A percentile compares a stretch with the other conserved stretches of the same genome.
These are phyloP conservation scores for Orchesella flavescens DNA, from an alignment of 2,888 invertebrate species.

Conservation along the genomic window DNA sequence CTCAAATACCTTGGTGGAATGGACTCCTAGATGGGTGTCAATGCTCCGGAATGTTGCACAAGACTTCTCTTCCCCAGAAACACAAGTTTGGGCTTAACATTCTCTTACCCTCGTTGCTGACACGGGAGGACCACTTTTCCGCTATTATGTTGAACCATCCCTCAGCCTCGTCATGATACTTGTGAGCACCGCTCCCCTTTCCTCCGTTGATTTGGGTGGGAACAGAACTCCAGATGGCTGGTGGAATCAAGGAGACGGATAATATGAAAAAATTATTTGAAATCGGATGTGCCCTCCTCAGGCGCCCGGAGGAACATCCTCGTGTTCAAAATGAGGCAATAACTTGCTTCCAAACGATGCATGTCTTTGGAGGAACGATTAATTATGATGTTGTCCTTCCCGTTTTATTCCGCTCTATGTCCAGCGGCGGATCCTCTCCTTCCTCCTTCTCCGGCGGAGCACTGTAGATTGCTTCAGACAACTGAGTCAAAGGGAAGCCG, in stretches of 20 bases:
- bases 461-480: constrained; percentile 96
- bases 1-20: constrained; percentile 96
- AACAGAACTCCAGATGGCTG: constrained; percentile 87
- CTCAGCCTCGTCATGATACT: constrained; percentile 92
- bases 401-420: constrained; percentile 88
- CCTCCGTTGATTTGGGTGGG: constrained; percentile 93
- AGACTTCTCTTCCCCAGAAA: constrained; percentile 91
- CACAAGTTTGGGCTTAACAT: constrained; percentile 99
- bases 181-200: constrained; percentile 90
- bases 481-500: constrained; percentile 95
- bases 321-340: constrained; percentile 96
- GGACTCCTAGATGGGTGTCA: constrained; percentile 94
- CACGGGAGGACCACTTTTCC: constrained; percentile 99
- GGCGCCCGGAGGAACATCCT: constrained; percentile 88
- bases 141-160: constrained; percentile 96
- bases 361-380: constrained; percentile 96
- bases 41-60: constrained; percentile 95
- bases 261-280: constrained; percentile 70
- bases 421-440: too few relatives aligned
- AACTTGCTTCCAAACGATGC: constrained; percentile 96
- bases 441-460: constrained; percentile 92
- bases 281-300: constrained; percentile 67
- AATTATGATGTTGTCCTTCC: constrained; percentile 92
- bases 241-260: constrained; percentile 67
- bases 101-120: constrained; percentile 96